Evolutionary conservation across 2,797 vertebrate genomes (phyloP).

Genomic region (Platalea minor): DNA sequence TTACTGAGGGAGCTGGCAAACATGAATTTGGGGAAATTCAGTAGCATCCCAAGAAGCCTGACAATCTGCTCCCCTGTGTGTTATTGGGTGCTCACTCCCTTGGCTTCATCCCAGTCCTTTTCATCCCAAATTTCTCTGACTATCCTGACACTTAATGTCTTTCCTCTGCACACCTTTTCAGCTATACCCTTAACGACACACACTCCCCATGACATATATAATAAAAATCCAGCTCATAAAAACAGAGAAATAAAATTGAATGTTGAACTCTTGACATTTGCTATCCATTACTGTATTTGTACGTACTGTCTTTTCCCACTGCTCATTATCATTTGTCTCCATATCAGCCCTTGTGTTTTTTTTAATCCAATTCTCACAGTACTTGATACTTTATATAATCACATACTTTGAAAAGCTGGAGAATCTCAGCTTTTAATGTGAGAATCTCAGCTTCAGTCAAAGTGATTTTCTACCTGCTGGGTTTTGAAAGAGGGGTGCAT

Average conservation of each 20-base stretch:
- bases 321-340: constrained; percentile 61
- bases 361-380: constrained; percentile 53
- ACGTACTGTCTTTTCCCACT: background rate
- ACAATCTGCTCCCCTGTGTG: background rate
- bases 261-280: constrained; percentile 55
- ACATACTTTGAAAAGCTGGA: constrained; percentile 24
- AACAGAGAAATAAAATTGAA: constrained; percentile 47
- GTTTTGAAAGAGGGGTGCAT: background rate
- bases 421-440: constrained; percentile 32
- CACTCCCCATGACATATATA: background rate
- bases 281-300: constrained; percentile 59
- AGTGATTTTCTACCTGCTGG: constrained; percentile 26
- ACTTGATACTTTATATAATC: constrained; percentile 50
- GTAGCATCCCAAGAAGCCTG: background rate
- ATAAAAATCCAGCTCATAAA: constrained; percentile 51
- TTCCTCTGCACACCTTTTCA: background rate
- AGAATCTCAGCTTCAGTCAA: constrained; percentile 27
- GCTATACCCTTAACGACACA: background rate
- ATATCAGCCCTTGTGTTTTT: background rate
- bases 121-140: background rate
- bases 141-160: background rate
- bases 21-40: background rate
- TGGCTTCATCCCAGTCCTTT: background rate
- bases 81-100: background rate
- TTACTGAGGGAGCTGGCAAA: background rate